Base-by-base conservation (phyloP, 1,140 invertebrate species). In the Pseudomyrmex sp. region DNA sequence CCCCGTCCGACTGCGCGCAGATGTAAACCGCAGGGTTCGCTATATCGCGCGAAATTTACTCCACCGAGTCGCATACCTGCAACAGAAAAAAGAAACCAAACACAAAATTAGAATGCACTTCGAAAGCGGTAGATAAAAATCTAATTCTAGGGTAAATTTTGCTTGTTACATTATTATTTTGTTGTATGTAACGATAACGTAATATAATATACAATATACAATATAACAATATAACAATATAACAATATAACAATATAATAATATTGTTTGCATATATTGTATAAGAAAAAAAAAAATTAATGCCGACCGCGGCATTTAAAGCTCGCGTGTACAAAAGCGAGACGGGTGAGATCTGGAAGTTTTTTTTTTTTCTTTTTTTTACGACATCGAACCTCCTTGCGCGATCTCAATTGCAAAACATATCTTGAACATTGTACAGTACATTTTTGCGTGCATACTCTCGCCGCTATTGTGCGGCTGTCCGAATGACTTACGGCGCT, bases 401-500 rank as follows among this genome's bases (percentile, higher is more conserved):
- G 73, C 35, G 35, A 58, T 69, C 63, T 59, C 52, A 59, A 69
- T 69, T 26, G 35, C 75, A 35, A 35, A 35, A 48, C 75, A 9
- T 18, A 59, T 72, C 44, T 59, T 72, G 59, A 59, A 72, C 83
- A 56, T 62, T 46, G 20, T 61, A 79, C 54, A 58, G 70, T 79
- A 59, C 61, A 79, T 86, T 80, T 80, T 80, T 80, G 76, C 54
- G 54, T 9, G 20, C 54, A 20, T 20, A 12, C 18, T 20, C 35
- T 35, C 50, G 62, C 15, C 76, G 54, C 76, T 26, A 80, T 80
- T 80, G 76, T 80, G 44, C 66, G 76, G 66, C 66, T 80, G 76
- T 80, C 76, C 23, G 66, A 80, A 59, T 80, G 76, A 80, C 76
- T 80, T 80, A 80, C 76, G 70, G 65, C 65, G 59, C 52, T 48